phyloP scores from a whole-genome alignment of 2,888 invertebrate species.

The Troides oblongomaculatus region DNA sequence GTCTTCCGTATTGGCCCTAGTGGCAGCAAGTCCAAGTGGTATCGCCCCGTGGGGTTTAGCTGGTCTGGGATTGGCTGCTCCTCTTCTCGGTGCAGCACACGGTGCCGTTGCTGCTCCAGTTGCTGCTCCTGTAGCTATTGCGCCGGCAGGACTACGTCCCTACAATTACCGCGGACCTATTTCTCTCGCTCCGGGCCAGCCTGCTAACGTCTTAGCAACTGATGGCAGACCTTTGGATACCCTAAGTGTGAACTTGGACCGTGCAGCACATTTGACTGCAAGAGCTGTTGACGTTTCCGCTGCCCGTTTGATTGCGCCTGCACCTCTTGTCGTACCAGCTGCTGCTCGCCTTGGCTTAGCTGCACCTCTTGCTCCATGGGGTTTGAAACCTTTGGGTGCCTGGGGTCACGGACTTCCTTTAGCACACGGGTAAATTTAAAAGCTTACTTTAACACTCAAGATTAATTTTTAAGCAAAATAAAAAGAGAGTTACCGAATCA shows the following conservation, averaged over 20 bases:
- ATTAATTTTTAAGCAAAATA: constrained; percentile 4
- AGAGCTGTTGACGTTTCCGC: constrained; percentile 48
- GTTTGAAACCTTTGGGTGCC: constrained; percentile 37
- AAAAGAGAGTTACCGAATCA: constrained; percentile 6
- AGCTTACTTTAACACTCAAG: background rate
- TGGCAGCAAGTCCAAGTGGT: constrained; percentile 70
- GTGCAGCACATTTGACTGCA: constrained; percentile 64
- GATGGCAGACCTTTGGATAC: constrained; percentile 72
- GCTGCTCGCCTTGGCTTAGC: constrained; percentile 44
- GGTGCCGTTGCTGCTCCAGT: constrained; percentile 42
- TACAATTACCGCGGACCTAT: constrained; percentile 63
- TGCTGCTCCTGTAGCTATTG: constrained; percentile 44
- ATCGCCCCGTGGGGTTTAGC: constrained; percentile 39
- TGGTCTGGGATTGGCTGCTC: constrained; percentile 40
- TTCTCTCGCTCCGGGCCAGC: constrained; percentile 68
- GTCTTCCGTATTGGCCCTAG: constrained; percentile 81
- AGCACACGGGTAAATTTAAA: constrained; percentile 53
- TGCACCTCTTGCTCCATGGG: constrained; percentile 39
- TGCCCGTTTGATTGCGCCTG: constrained; percentile 41
- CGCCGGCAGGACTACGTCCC: constrained; percentile 49
- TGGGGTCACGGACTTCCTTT: constrained; percentile 41
- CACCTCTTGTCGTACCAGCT: constrained; percentile 41
- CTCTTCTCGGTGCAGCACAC: constrained; percentile 48
- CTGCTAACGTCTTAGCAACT: constrained; percentile 65
- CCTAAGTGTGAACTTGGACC: constrained; percentile 69